These are phyloP conservation scores for Eristalinus aeneus DNA, from an alignment of 2,888 invertebrate genomes.

Conservation along the genomic window DNA sequence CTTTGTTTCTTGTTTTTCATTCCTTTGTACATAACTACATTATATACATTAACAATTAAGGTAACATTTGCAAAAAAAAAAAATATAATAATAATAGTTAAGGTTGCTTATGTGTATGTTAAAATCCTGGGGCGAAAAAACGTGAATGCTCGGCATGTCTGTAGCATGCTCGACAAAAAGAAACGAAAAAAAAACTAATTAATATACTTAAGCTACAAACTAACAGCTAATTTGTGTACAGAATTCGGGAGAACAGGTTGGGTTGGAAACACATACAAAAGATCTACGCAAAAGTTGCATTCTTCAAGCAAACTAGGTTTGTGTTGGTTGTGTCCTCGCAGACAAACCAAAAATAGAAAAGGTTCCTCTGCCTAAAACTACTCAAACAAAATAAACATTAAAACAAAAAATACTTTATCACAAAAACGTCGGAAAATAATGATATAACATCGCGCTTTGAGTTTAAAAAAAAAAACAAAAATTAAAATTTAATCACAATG, in stretches of 20 bases:
- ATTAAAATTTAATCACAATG: conserved; percentile 9
- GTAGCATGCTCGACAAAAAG: conserved; percentile 12
- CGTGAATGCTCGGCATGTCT: not conserved
- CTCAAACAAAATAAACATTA: conserved; percentile 8
- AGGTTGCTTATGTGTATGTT: not conserved
- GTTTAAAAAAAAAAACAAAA: conserved; percentile 2
- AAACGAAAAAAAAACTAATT: conserved; percentile 30
- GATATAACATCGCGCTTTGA: not conserved
- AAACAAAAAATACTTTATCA: conserved; percentile 33
- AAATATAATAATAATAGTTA: not conserved
- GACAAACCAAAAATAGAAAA: not conserved
- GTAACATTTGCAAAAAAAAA: conserved; percentile 39
- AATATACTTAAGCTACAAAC: conserved; percentile 42
- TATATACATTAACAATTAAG: conserved; percentile 58
- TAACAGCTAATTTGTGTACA: conserved; percentile 63
- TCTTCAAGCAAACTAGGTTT: not conserved
- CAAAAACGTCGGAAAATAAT: conserved; percentile 27
- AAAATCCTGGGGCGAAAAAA: not conserved
- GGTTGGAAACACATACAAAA: not conserved
- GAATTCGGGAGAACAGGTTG: not conserved
- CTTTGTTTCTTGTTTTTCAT: not conserved
- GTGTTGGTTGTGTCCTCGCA: not conserved
- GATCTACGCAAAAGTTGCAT: not conserved
- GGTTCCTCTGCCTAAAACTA: not conserved
- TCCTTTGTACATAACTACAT: conserved; percentile 63